Percentiles rank a stretch among this genome's conserved stretches.
These are phyloP conservation scores for Ditula angustiorana DNA, from an alignment of 2,888 invertebrate genomes.

Conservation along the genomic window DNA sequence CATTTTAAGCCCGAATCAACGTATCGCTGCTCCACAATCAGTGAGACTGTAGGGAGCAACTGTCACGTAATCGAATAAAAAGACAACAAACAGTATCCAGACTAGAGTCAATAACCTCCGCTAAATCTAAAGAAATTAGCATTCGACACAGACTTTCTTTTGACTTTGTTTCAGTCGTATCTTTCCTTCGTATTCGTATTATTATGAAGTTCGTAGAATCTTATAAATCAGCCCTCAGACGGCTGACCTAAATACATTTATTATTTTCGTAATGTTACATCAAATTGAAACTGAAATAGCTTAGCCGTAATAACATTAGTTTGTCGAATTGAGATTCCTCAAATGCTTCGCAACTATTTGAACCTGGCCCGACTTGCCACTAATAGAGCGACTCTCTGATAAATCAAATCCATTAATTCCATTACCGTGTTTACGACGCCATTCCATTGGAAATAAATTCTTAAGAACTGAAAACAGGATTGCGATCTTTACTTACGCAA, in stretches of 20 bases:
- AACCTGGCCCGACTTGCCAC: not conserved
- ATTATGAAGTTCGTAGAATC: conserved; percentile 9
- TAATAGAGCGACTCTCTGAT: too few relatives aligned
- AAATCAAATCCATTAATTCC: not conserved
- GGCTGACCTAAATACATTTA: conserved; percentile 14
- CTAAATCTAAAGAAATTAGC: conserved; percentile 1
- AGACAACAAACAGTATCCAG: conserved; percentile 1
- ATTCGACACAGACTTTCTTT: not conserved
- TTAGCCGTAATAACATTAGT: not conserved
- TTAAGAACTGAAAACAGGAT: conserved; percentile 5
- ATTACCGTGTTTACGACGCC: conserved; percentile 9
- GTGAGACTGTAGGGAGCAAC: not conserved
- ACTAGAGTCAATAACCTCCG: not conserved
- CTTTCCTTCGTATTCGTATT: not conserved
- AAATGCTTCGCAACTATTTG: not conserved
- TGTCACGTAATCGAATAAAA: not conserved
- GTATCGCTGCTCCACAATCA: not conserved
- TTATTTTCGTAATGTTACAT: conserved; percentile 8
- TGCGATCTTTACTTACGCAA: conserved; percentile 5
- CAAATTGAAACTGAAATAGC: conserved; percentile 8
- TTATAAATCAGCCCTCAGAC: conserved; percentile 1
- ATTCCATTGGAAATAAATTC: conserved; percentile 6
- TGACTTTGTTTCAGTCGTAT: not conserved
- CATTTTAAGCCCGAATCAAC: not conserved
- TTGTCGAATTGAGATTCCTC: not conserved